These are phyloP conservation scores for Brachyptera risi DNA, from an alignment of 2,888 invertebrate species.

Conservation along the genomic window DNA sequence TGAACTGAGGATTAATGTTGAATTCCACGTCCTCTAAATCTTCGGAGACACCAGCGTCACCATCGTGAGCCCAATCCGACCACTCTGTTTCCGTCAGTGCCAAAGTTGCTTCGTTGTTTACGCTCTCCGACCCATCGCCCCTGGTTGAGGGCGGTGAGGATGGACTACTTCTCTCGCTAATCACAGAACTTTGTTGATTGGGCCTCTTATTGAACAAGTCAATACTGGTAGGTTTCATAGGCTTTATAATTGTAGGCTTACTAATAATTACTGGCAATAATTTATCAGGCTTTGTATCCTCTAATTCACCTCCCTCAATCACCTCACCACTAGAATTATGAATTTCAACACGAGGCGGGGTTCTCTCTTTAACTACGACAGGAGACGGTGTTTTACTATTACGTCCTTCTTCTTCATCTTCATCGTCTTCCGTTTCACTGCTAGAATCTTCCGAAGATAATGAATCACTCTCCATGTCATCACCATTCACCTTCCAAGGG, in stretches of 20 bases:
- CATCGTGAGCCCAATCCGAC: conserved; percentile 87
- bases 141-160: conserved; percentile 50
- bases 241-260: background rate
- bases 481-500: conserved; percentile 48
- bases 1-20: conserved; percentile 50
- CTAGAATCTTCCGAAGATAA: conserved; percentile 34
- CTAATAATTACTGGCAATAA: background rate
- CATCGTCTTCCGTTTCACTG: conserved; percentile 31
- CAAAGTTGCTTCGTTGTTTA: conserved; percentile 55
- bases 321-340: conserved; percentile 67
- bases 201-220: conserved; percentile 30
- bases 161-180: conserved; percentile 50
- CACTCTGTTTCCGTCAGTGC: conserved; percentile 80
- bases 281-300: background rate
- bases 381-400: conserved; percentile 24
- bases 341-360: conserved; percentile 67
- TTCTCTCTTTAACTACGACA: conserved; percentile 23
- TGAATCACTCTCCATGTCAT: conserved; percentile 39
- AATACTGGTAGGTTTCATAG: background rate
- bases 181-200: conserved; percentile 37
- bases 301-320: conserved; percentile 46
- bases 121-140: conserved; percentile 58
- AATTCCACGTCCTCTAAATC: conserved; percentile 66
- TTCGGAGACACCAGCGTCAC: conserved; percentile 62
- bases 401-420: conserved; percentile 28